Evolutionary conservation across 2,888 invertebrate species (phyloP), one percentile per base, ranked within the genome.

Genomic region (Tolmerus cingulatus): DNA sequence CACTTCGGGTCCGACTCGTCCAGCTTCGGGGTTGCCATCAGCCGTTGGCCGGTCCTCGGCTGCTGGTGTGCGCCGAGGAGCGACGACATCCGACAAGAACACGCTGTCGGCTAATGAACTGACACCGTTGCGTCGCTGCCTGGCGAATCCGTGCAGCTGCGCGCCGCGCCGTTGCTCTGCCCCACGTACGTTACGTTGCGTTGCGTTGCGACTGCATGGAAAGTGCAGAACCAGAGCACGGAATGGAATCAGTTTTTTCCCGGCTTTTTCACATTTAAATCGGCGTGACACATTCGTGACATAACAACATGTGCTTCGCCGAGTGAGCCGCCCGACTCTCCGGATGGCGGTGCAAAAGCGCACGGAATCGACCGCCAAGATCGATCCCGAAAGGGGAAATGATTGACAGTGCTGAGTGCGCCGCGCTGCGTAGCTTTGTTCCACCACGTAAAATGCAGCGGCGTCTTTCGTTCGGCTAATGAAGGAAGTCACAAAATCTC

Each of bases 41-140:
- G 57, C 57, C 57, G 57, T 57, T 57, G 19, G 57, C 57, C 34
- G 5, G 5, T 34, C 57, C 23, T 14, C 34, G 74, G 3, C 34
- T 34, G 76, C 30, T 34, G 30, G 30, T 30, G 30, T 30, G 78
- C 23, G 78, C 43, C 46, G 7, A 16, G 78, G 27, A 23, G 78
- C 43, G 23, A 37, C 34, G 57, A 14, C 57, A 19, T 51, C 66
- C 66, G 66, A 66, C 66, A 66, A 66, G 66, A 66, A 66, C 66
- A 66, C 57, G 82, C 37, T 37, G 82, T 57, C 82, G 82, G 82
- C 82, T 82, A 82, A 82, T 82, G 82, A 82, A 82, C 82, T 82
- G 82, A 66, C 57, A 82, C 37, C 30, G 66, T 57, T 66, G 57
- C 34, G 51, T 79, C n/a, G 79, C 79, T 79, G 23, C 23, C 9